Conservation (phyloP, 2,113 vertebrate genomes). For the Orycteropus afer region DNA sequence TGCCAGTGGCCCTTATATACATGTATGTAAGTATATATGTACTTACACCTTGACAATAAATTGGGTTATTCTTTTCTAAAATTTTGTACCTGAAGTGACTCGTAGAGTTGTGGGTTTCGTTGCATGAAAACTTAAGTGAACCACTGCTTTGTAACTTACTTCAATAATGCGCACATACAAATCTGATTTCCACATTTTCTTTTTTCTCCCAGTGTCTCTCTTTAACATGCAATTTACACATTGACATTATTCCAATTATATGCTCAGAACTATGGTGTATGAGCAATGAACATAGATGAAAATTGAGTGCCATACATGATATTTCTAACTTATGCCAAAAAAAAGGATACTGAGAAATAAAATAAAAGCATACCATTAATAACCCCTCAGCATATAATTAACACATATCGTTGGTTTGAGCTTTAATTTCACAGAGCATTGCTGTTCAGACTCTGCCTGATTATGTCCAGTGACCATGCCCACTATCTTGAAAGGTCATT, state of each 20-base stretch:
- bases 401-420: background rate
- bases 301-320: background rate
- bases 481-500: background rate
- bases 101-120: background rate
- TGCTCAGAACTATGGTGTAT: rapidly evolving
- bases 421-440: background rate
- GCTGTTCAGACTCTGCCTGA: background rate
- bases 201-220: background rate
- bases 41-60: background rate
- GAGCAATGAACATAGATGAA: background rate
- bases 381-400: background rate
- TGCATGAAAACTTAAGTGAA: background rate
- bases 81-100: background rate
- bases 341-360: background rate
- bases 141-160: background rate
- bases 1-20: background rate
- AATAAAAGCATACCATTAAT: background rate
- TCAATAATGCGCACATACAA: background rate
- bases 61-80: background rate
- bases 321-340: background rate
- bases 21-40: background rate
- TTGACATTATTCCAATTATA: background rate
- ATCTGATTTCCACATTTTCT: background rate
- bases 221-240: background rate
- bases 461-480: background rate